phyloP scores from a whole-genome alignment of 1,140 invertebrate species.

The Drosophila subobscura region DNA sequence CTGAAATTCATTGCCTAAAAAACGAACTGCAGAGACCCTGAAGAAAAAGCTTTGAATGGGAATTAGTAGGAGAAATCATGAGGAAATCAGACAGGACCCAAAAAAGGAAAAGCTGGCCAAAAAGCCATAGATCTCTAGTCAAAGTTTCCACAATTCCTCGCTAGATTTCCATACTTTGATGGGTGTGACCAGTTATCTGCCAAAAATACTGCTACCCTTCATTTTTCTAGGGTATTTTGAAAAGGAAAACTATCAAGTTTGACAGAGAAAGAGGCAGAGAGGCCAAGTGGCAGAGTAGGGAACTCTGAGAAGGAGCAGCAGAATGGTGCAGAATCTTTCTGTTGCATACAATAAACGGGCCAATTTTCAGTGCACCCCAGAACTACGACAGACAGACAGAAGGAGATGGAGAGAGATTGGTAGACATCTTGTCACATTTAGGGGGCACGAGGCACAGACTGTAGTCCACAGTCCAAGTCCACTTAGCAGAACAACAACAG shows the following conservation, averaged over 20 bases:
- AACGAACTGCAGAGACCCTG: conserved; percentile 5
- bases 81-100: too few relatives aligned
- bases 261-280: not conserved
- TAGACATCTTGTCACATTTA: conserved; percentile 70
- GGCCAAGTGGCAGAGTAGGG: too few relatives aligned
- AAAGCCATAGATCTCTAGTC: too few relatives aligned
- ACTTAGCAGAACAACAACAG: conserved; percentile 50
- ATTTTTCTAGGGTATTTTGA: conserved; percentile 8
- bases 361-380: conserved; percentile 43
- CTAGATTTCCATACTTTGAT: too few relatives aligned
- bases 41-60: not conserved
- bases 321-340: conserved; percentile 5
- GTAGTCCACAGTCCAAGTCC: conserved; percentile 33
- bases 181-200: not conserved
- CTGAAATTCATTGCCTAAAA: too few relatives aligned
- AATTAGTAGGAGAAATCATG: too few relatives aligned
- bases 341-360: conserved; percentile 36
- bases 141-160: too few relatives aligned
- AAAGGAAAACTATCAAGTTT: not conserved
- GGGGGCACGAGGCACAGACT: conserved; percentile 8
- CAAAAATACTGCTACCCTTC: not conserved
- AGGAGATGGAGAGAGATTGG: conserved; percentile 19
- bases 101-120: too few relatives aligned
- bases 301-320: not conserved
- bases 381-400: conserved; percentile 21